phyloP scores from a whole-genome alignment of 2,888 invertebrate genomes.

The Isotomurus palustris region DNA sequence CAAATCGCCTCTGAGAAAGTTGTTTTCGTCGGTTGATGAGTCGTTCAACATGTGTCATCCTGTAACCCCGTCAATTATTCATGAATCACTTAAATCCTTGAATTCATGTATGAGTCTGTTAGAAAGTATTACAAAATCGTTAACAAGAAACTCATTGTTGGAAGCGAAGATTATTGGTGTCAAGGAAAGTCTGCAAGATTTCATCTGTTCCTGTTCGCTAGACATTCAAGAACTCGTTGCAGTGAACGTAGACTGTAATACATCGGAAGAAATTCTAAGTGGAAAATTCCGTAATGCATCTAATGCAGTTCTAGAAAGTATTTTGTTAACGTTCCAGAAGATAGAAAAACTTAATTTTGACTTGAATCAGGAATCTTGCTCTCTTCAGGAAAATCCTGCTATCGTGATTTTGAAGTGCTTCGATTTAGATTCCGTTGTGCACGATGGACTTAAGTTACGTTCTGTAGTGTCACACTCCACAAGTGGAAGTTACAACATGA shows the following conservation, averaged over 20 bases:
- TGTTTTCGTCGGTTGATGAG: too few relatives aligned
- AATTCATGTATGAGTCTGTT: too few relatives aligned
- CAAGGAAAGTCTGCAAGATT: too few relatives aligned
- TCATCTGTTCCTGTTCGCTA: too few relatives aligned
- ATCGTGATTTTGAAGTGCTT: constrained; percentile 51
- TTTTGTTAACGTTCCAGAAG: constrained; percentile 32
- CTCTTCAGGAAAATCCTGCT: constrained; percentile 61
- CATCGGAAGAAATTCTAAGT: constrained; percentile 1
- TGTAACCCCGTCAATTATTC: too few relatives aligned
- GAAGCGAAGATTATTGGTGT: too few relatives aligned
- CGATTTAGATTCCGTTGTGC: constrained; percentile 18
- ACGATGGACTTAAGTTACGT: constrained; percentile 21
- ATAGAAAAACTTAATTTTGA: constrained; percentile 50
- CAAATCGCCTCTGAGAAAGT: neutral
- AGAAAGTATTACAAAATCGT: too few relatives aligned
- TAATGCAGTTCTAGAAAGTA: constrained; percentile 19
- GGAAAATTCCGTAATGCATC: neutral
- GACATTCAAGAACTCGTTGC: neutral
- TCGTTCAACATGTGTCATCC: too few relatives aligned
- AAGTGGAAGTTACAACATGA: neutral
- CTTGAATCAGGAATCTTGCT: constrained; percentile 61
- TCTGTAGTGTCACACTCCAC: constrained; percentile 1
- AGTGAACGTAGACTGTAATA: neutral
- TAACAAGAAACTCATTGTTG: too few relatives aligned
- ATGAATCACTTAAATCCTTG: too few relatives aligned